Evolutionary conservation across 2,888 invertebrate genomes (phyloP), one percentile per base, ranked within the genome.

Genomic region (Axea sp.): DNA sequence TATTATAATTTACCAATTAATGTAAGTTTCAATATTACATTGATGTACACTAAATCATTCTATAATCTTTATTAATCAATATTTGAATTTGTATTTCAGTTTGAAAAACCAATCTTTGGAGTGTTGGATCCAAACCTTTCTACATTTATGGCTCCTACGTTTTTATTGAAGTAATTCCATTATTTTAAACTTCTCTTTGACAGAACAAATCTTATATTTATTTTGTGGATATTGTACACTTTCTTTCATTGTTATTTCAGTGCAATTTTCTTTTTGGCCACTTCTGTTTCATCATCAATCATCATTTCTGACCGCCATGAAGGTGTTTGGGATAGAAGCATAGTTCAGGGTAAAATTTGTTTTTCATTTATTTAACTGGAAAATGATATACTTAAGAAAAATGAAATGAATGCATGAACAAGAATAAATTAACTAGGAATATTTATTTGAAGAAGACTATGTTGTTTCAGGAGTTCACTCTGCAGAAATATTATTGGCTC

Each of bases 281-380:
- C 95, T 0, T 91, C 95, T 30, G 91, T 96, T 83, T 96, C 96
- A 0, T 94, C 96, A 0, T 91, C 95, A 0, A 92, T 95, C 12
- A 93, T 96, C 83, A 93, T 96, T 73, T 90, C 93, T 0, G 96
- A 96, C 84, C 91, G 93, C 24, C 90, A 92, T 79, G 95, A 95
- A 84, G 96, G 97, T 2, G 92, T 96, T 73, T 93, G 97, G 93
- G 95, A 96, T 84, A 90, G 97, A 68, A 95, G 94, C 60, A 90
- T 95, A 0, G 94, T 96, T 3, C 95, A 96, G 74, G 96, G 89
- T 89, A 77, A 12, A 37, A 37, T 7, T n/a, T n/a, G n/a, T n/a
- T n/a, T n/a, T n/a, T n/a, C n/a, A n/a, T n/a, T n/a, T n/a, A n/a
- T n/a, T n/a, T n/a, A n/a, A n/a, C n/a, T n/a, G n/a, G n/a, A n/a